Evolutionary conservation across 2,888 invertebrate genomes (phyloP).

Genomic region (Charanyca ferruginea): DNA sequence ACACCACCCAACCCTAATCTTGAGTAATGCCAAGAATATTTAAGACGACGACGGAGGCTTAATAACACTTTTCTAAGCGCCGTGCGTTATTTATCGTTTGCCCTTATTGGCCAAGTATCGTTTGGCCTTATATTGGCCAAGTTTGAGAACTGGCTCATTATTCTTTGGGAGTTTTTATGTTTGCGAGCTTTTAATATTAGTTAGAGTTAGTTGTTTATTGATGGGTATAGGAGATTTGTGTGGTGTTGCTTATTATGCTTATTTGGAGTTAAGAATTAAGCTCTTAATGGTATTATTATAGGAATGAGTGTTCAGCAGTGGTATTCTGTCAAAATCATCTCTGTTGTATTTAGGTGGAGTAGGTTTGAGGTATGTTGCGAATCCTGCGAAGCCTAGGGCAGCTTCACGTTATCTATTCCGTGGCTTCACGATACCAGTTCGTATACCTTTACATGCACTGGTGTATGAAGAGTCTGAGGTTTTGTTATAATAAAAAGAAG

Average conservation of each 20-base stretch:
- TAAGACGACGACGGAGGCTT: slow-evolving; percentile 62
- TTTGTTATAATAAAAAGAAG: no score
- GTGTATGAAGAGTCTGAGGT: no score
- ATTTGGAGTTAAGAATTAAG: no score
- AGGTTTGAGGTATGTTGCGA: no score
- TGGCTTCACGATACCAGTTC: no score
- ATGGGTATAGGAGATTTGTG: slow-evolving; percentile 39
- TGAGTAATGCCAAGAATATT: slow-evolving; percentile 67
- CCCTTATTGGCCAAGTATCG: slow-evolving; percentile 57
- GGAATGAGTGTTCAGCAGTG: no score
- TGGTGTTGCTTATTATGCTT: not conserved
- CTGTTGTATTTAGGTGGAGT: no score
- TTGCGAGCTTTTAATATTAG: slow-evolving; percentile 61
- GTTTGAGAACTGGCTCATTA: slow-evolving; percentile 58
- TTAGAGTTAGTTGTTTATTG: slow-evolving; percentile 50
- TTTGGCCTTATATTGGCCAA: slow-evolving; percentile 48
- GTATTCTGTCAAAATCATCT: no score
- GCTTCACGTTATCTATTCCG: no score
- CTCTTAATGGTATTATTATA: no score
- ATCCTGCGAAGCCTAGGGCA: no score
- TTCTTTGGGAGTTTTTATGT: slow-evolving; percentile 65
- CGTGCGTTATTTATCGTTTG: slow-evolving; percentile 64
- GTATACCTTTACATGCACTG: no score
- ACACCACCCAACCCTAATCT: slow-evolving; percentile 55
- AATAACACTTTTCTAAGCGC: slow-evolving; percentile 67